Percentiles rank a stretch among this genome's conserved stretches.
phyloP scores from a whole-genome alignment of 2,888 invertebrate species.

The Atrina japonica region DNA sequence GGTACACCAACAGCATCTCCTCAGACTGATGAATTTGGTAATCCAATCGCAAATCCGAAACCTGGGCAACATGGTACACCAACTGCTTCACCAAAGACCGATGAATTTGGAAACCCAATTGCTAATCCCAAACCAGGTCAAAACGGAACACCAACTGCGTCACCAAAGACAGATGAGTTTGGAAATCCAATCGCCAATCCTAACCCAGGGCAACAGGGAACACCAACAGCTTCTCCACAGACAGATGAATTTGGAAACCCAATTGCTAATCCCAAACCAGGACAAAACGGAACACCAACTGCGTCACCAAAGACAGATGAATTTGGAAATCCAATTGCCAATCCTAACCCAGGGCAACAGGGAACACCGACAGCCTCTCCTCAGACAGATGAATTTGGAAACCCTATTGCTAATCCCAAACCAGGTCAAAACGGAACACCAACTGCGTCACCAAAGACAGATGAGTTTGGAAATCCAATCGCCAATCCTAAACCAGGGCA shows the following conservation, averaged over 20 bases:
- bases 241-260: conserved; percentile 34
- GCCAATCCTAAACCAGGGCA: conserved; percentile 14
- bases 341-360: conserved; percentile 36
- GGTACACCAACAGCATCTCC: conserved; percentile 48
- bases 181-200: conserved; percentile 54
- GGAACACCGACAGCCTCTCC: conserved; percentile 33
- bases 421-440: conserved; percentile 32
- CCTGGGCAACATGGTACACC: conserved; percentile 25
- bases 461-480: conserved; percentile 13
- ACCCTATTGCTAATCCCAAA: conserved; percentile 11
- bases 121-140: conserved; percentile 6
- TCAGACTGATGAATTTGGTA: conserved; percentile 26
- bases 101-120: conserved; percentile 63
- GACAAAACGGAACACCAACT: conserved; percentile 42
- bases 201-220: conserved; percentile 2
- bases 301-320: conserved; percentile 42
- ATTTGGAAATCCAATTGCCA: conserved; percentile 47
- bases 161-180: conserved; percentile 75
- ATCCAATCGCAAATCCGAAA: conserved; percentile 15
- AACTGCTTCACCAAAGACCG: conserved; percentile 78
- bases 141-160: conserved; percentile 24
- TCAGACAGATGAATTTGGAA: conserved; percentile 26
- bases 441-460: conserved; percentile 41
- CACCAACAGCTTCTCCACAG: conserved; percentile 42
- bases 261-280: conserved; percentile 14